A percentile compares a stretch with the other conserved stretches of the same genome.
These are phyloP conservation scores for Caenorhabditis zanzibari DNA, from an alignment of 2,888 invertebrate genomes.

Conservation along the genomic window DNA sequence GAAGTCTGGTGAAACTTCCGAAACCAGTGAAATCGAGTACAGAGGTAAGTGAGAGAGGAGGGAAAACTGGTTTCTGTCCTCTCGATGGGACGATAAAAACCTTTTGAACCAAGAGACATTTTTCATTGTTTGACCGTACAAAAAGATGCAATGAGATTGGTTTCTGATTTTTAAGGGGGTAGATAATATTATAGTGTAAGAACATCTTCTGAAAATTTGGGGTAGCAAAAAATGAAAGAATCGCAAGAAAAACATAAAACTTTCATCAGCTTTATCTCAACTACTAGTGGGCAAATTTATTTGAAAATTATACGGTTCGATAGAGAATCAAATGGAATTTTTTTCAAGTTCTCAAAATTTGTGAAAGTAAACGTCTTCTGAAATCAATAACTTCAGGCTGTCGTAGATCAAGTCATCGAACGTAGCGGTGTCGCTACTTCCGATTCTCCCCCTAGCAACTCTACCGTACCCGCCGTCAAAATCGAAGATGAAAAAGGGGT, in stretches of 20 bases:
- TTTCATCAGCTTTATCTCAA: no score
- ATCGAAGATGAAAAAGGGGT: constrained; percentile 69
- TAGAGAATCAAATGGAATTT: no score
- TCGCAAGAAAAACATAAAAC: not conserved
- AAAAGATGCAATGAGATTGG: not conserved
- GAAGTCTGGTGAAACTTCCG: constrained; percentile 62
- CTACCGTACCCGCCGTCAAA: constrained; percentile 6
- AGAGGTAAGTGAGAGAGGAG: constrained; percentile 34
- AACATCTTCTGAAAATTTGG: no score
- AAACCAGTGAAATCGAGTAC: constrained; percentile 52
- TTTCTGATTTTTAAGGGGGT: constrained; percentile 14
- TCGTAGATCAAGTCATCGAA: constrained; percentile 37
- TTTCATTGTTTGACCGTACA: constrained; percentile 18
- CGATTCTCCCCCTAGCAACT: constrained; percentile 28
- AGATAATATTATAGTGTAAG: not conserved
- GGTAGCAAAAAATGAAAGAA: not conserved
- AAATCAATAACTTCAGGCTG: constrained; percentile 19
- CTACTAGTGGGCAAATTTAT: not conserved
- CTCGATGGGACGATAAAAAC: constrained; percentile 17
- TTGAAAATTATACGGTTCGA: no score
- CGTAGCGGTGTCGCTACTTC: constrained; percentile 15
- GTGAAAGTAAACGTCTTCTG: no score
- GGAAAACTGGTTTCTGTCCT: constrained; percentile 36
- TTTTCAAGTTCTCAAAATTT: no score
- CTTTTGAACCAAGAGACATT: constrained; percentile 35